Conservation (phyloP, 2,888 invertebrate species). For the Agonopterix subpropinquella region DNA sequence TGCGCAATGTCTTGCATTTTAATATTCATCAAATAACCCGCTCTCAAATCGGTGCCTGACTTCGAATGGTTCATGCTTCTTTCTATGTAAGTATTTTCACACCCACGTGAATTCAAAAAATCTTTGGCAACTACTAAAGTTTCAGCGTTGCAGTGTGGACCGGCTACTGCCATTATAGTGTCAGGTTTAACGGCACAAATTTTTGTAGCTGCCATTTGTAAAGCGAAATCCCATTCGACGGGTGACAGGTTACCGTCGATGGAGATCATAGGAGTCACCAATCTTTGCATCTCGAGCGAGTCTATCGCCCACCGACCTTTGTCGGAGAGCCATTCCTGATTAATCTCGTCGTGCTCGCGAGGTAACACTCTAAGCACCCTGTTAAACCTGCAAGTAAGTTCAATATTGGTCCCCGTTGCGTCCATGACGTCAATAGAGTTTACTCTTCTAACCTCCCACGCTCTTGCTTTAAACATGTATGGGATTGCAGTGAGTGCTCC, state of each 20-base stretch:
- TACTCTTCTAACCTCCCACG: slow-evolving; percentile 95
- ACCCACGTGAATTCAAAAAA: slow-evolving; percentile 50
- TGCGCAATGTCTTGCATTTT: slow-evolving; percentile 83
- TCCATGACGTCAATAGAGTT: slow-evolving; percentile 65
- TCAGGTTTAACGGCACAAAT: slow-evolving; percentile 77
- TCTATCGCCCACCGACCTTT: slow-evolving; percentile 98
- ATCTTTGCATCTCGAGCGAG: slow-evolving; percentile 94
- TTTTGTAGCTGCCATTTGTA: slow-evolving; percentile 80
- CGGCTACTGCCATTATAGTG: slow-evolving; percentile 58
- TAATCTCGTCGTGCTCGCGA: slow-evolving; percentile 70
- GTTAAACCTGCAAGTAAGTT: slow-evolving; percentile 47
- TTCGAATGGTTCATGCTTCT: slow-evolving; percentile 32
- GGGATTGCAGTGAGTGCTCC: slow-evolving; percentile 98
- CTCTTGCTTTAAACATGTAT: slow-evolving; percentile 95
- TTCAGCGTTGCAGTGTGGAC: slow-evolving; percentile 55
- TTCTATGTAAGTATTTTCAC: slow-evolving; percentile 50
- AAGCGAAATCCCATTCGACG: slow-evolving; percentile 95
- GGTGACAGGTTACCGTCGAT: slow-evolving; percentile 80
- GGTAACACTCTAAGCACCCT: slow-evolving; percentile 54
- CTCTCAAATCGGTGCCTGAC: slow-evolving; percentile 40
- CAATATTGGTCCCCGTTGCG: slow-evolving; percentile 61
- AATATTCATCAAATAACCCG: slow-evolving; percentile 52
- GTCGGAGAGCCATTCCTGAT: slow-evolving; percentile 99
- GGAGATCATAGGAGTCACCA: slow-evolving; percentile 94
- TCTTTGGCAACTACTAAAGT: slow-evolving; percentile 60